Base-by-base conservation (phyloP, 1,140 invertebrate genomes). In the Drosophila bifasciata region DNA sequence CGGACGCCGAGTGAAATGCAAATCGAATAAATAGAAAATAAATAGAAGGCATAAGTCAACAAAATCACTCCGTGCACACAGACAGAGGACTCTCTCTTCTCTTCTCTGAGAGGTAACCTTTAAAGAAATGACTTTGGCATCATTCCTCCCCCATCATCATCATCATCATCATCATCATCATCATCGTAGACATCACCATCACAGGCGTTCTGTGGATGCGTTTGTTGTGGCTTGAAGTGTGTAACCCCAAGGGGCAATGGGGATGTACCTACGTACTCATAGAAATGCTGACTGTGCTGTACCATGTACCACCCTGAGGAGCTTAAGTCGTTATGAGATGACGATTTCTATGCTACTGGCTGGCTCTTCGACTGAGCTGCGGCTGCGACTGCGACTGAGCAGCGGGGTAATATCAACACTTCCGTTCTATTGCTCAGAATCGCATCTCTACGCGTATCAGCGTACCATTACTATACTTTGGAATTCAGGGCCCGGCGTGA, bases 21-120 rank as follows among this genome's bases (percentile, higher is more conserved):
- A 88, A 88, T 83, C 83, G 83, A 72, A 88, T 89, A 79, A 88
- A 88, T 88, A 79, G 83, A 88, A 83, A 88, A 83, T 88, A 88
- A 88, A 83, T 88, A 83, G 62, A 79, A 59, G 57, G 62, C 74
- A 69, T 62, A 66, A 69, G 84, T 70, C 83, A 85, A 74, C 68
- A 81, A 77, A 77, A 64, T 67, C 76, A 49, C 45, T 63, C 58
- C 52, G 16, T 40, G 58, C 63, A 61, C 53, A 59, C 41, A 60
- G 40, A 53, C 43, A 51, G 39, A 63, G 15, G 8, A 58, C 2
- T 32, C 28, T 25, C 25, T 32, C 9, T 9, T 3, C 28, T 32
- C 28, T 11, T 28, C 13, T 23, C 13, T n/a, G 48, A 70, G 49
- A 46, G 67, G 19, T 28, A 40, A 56, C 58, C 69, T 78, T 85